Conservation (phyloP, 1,140 invertebrate genomes). For the Heterodera carotae region DNA sequence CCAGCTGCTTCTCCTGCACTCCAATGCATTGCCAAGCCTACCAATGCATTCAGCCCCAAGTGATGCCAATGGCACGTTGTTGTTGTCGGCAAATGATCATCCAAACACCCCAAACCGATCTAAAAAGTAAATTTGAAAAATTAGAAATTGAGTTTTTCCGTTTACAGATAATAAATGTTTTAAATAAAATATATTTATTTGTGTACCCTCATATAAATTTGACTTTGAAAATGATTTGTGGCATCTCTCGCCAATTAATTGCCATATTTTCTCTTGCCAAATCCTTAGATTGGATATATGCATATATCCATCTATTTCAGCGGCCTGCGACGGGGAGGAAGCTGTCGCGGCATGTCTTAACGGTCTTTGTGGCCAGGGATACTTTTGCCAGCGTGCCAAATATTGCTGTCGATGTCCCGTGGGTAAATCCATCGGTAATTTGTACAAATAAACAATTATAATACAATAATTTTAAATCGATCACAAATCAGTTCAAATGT, state of each 20-base stretch:
- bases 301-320: slow-evolving; percentile 29
- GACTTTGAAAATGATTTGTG: too few species aligned
- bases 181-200: too few species aligned
- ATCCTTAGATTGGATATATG: background rate
- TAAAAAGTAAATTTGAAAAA: slow-evolving; percentile 9
- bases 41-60: slow-evolving; percentile 29
- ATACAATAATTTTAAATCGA: too few species aligned
- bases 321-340: slow-evolving; percentile 50
- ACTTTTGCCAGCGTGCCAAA: slow-evolving; percentile 38
- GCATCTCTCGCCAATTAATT: too few species aligned
- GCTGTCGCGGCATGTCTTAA: slow-evolving; percentile 51
- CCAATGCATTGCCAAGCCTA: slow-evolving; percentile 17
- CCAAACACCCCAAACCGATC: slow-evolving; percentile 2
- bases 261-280: too few species aligned
- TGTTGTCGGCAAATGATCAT: slow-evolving; percentile 26
- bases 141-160: background rate
- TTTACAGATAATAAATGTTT: too few species aligned
- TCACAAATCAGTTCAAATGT: too few species aligned
- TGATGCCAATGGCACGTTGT: slow-evolving; percentile 18
- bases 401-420: slow-evolving; percentile 48
- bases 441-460: too few species aligned
- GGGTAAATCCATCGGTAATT: slow-evolving; percentile 39
- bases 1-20: slow-evolving; percentile 16
- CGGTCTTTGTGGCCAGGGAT: slow-evolving; percentile 51
- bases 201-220: too few species aligned